phyloP scores from a whole-genome alignment of 2,113 vertebrate genomes.

The Boulengeromyrus knoepffleri region DNA sequence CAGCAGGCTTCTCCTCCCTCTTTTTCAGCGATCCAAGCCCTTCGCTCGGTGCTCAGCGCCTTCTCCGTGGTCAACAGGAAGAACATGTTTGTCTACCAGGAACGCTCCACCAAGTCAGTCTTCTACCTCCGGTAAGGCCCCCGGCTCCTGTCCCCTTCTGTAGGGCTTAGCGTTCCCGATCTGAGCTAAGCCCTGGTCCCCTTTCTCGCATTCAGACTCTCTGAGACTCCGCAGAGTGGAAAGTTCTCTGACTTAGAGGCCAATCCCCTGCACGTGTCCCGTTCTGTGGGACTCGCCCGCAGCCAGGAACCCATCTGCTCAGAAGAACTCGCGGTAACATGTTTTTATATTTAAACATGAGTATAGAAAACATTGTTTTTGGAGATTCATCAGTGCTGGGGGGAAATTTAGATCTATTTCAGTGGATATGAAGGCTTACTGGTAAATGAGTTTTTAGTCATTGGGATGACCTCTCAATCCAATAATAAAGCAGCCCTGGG shows the following conservation, averaged over 20 bases:
- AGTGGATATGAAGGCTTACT: not conserved
- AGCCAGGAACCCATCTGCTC: slow-evolving; percentile 84
- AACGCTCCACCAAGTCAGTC: slow-evolving; percentile 88
- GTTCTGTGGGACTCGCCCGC: slow-evolving; percentile 73
- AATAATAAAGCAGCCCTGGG: too few relatives aligned
- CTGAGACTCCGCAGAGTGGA: slow-evolving; percentile 79
- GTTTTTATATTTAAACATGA: slow-evolving; percentile 10
- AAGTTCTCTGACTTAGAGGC: slow-evolving; percentile 70
- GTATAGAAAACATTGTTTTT: slow-evolving; percentile 9
- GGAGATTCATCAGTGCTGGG: not conserved
- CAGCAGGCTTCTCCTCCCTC: not conserved
- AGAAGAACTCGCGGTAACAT: slow-evolving; percentile 71
- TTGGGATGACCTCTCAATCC: too few relatives aligned
- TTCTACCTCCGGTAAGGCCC: slow-evolving; percentile 77
- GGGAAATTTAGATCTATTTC: not conserved
- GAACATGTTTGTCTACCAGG: slow-evolving; percentile 99
- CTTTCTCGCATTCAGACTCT: slow-evolving; percentile 62
- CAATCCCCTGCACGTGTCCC: slow-evolving; percentile 45
- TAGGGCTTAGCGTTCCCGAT: slow-evolving; percentile 42
- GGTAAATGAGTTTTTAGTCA: not conserved
- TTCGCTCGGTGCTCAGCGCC: slow-evolving; percentile 88
- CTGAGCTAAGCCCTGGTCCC: not conserved
- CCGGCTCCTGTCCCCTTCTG: not conserved
- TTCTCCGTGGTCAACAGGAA: slow-evolving; percentile 97
- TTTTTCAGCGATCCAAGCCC: slow-evolving; percentile 81